These are phyloP conservation scores for Mactromeris polynyma DNA, from an alignment of 2,888 invertebrate genomes.

Conservation along the genomic window DNA sequence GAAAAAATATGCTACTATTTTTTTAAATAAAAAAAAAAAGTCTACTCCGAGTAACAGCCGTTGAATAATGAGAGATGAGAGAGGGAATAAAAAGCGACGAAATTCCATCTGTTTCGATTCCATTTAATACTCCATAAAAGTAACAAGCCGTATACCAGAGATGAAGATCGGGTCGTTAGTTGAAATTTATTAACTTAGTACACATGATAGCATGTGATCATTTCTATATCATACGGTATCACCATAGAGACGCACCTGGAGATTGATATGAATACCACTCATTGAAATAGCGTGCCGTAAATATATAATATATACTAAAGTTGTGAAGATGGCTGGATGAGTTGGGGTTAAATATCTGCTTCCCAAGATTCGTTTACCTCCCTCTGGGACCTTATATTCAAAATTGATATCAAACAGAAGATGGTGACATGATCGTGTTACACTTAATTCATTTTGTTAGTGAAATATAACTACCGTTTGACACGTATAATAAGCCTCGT, in stretches of 20 bases:
- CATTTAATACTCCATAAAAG: conserved; percentile 4
- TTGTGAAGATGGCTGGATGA: conserved; percentile 50
- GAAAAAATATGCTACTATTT: neutral
- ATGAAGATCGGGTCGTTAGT: conserved; percentile 36
- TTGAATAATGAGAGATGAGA: neutral
- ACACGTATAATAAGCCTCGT: conserved; percentile 58
- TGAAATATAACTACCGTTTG: conserved; percentile 46
- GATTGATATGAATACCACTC: conserved; percentile 16
- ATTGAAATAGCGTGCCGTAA: conserved; percentile 55
- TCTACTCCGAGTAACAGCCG: neutral
- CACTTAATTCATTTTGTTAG: conserved; percentile 59
- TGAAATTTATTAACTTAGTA: conserved; percentile 51
- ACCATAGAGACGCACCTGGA: conserved; percentile 59
- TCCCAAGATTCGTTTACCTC: conserved; percentile 63
- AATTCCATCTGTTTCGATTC: neutral
- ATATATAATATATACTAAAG: conserved; percentile 42
- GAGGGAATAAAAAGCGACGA: neutral
- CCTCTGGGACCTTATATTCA: conserved; percentile 49
- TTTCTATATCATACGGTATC: conserved; percentile 42
- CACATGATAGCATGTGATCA: conserved; percentile 59
- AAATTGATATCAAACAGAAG: conserved; percentile 47
- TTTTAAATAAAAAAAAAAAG: neutral
- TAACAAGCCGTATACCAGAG: neutral
- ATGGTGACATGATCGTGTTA: conserved; percentile 33
- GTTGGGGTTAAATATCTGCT: conserved; percentile 58